A percentile compares a stretch with the other conserved stretches of the same genome.
Conservation (phyloP, 2,113 vertebrate genomes). For the Blennius ocellaris region DNA sequence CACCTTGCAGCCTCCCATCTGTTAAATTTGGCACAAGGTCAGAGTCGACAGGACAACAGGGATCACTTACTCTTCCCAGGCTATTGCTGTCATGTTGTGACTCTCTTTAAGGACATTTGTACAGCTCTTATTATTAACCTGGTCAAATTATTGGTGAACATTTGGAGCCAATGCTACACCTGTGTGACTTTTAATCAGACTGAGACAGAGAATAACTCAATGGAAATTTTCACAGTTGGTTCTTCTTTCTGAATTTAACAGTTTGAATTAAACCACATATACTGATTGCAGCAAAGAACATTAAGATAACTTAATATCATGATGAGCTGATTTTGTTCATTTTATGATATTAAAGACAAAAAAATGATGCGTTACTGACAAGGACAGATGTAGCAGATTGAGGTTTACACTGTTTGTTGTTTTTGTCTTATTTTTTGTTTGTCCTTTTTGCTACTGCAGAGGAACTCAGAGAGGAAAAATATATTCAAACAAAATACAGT, state of each 20-base stretch:
- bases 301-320: background rate
- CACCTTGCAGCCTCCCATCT: conserved; percentile 30
- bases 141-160: no score
- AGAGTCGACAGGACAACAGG: conserved; percentile 37
- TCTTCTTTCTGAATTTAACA: background rate
- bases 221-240: background rate
- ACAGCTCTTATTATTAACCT: no score
- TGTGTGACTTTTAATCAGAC: no score
- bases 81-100: background rate
- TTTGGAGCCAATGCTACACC: no score
- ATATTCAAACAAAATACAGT: no score
- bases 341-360: background rate
- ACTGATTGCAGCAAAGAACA: background rate
- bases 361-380: background rate
- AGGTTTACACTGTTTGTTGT: background rate
- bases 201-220: background rate
- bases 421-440: background rate
- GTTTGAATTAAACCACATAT: background rate
- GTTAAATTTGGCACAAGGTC: conserved; percentile 42
- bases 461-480: background rate
- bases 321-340: background rate
- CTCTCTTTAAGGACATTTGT: background rate
- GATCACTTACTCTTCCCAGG: conserved; percentile 9
- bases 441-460: background rate
- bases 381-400: background rate